phyloP scores from a whole-genome alignment of 2,113 vertebrate genomes.

The Amphiprion ocellaris region DNA sequence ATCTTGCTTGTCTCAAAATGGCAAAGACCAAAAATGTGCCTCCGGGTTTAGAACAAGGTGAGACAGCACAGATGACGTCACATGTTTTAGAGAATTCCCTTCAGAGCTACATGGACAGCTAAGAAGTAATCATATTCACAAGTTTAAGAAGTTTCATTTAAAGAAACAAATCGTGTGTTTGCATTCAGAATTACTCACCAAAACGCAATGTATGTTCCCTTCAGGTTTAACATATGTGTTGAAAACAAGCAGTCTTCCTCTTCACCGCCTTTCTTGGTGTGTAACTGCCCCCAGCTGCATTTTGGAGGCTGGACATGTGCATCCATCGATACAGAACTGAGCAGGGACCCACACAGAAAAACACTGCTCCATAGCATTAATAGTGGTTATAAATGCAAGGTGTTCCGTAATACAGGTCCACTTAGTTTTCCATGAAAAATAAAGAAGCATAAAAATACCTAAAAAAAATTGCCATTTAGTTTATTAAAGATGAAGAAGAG shows the following conservation, averaged over 20 bases:
- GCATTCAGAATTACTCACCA: conserved; percentile 23
- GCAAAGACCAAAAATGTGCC: no score
- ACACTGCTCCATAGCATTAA: not conserved
- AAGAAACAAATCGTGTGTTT: not conserved
- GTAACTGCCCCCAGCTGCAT: not conserved
- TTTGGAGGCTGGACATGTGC: not conserved
- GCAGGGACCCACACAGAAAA: not conserved
- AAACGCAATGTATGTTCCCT: not conserved
- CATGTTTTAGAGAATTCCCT: no score
- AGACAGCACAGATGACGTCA: no score
- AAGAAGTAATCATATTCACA: no score
- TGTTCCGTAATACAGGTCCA: not conserved
- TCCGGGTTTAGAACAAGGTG: no score
- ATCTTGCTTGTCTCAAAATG: no score
- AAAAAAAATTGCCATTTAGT: not conserved
- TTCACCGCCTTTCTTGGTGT: not conserved
- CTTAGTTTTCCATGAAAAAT: no score
- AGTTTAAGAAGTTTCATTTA: no score
- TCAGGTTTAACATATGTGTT: conserved; percentile 1
- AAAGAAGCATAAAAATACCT: no score
- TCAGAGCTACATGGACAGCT: no score
- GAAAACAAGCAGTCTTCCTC: not conserved
- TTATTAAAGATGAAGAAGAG: not conserved
- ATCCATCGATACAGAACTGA: not conserved
- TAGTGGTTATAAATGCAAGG: not conserved